Conservation (phyloP, 2,888 invertebrate species). For the Eilema caniola region DNA sequence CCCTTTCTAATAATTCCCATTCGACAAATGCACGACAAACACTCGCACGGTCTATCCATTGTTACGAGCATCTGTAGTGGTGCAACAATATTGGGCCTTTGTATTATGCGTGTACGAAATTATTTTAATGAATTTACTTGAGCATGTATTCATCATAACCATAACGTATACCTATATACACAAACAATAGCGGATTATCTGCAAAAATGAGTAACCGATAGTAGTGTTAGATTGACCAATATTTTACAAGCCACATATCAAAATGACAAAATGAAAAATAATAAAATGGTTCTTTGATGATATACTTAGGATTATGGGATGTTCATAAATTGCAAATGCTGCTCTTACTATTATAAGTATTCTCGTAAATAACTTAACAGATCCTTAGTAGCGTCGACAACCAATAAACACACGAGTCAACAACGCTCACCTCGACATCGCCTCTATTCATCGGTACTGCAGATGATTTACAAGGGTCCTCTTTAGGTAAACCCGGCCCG, state of each 20-base stretch:
- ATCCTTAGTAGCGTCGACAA: constrained; percentile 82
- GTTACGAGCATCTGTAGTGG: constrained; percentile 80
- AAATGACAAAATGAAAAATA: background rate
- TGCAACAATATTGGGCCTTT: constrained; percentile 80
- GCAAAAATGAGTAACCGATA: background rate
- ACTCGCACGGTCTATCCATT: constrained; percentile 84
- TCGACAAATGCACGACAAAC: constrained; percentile 87
- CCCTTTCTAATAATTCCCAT: constrained; percentile 86
- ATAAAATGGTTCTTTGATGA: constrained; percentile 33
- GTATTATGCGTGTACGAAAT: constrained; percentile 66
- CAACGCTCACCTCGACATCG: constrained; percentile 77
- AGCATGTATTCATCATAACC: constrained; percentile 24
- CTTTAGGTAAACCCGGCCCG: constrained; percentile 84
- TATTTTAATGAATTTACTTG: constrained; percentile 70
- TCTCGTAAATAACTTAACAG: constrained; percentile 78
- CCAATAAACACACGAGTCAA: constrained; percentile 85
- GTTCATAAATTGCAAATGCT: constrained; percentile 52
- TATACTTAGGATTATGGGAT: constrained; percentile 19
- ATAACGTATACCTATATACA: constrained; percentile 32
- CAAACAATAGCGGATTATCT: background rate
- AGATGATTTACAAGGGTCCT: constrained; percentile 87
- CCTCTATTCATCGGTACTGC: constrained; percentile 79
- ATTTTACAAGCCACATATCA: too few relatives aligned
- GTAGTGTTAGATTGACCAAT: too few relatives aligned
- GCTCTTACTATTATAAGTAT: constrained; percentile 64